Evolutionary conservation across 2,888 invertebrate species (phyloP).

Genomic region (Drosophila buzzatii): DNA sequence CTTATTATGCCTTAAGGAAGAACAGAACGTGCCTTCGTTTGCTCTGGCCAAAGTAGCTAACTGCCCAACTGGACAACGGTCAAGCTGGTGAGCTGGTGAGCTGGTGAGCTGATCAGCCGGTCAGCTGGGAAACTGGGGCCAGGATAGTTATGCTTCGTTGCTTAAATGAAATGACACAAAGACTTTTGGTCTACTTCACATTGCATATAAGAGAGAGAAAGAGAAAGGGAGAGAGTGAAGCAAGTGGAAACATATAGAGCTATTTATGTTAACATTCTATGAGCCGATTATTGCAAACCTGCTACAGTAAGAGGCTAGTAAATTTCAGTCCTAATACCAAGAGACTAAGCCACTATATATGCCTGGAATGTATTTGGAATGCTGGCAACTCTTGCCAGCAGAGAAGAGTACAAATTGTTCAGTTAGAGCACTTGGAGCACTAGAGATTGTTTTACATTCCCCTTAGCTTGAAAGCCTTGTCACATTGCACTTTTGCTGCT

Average conservation of each 20-base stretch:
- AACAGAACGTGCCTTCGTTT: constrained; percentile 37
- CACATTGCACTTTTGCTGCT: constrained; percentile 31
- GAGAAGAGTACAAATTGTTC: neutral
- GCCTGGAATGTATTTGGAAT: neutral
- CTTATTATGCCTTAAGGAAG: constrained; percentile 26
- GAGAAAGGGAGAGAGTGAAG: neutral
- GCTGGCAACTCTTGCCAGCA: neutral
- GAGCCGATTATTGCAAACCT: neutral
- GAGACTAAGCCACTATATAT: neutral
- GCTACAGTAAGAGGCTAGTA: neutral
- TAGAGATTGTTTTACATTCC: constrained; percentile 4
- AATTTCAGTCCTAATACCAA: neutral
- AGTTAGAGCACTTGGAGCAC: constrained; percentile 5
- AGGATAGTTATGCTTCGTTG: constrained; percentile 62
- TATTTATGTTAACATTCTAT: neutral
- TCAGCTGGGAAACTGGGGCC: neutral
- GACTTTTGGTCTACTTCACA: constrained; percentile 47
- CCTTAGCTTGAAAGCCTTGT: constrained; percentile 20
- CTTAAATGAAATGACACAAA: constrained; percentile 66
- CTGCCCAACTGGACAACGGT: constrained; percentile 6
- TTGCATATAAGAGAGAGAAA: neutral
- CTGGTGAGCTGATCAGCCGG: neutral
- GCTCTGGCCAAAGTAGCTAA: constrained; percentile 10
- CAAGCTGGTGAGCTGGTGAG: neutral
- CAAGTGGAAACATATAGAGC: neutral